Conservation (phyloP, 1,140 invertebrate species). For the Bombus superbus region DNA sequence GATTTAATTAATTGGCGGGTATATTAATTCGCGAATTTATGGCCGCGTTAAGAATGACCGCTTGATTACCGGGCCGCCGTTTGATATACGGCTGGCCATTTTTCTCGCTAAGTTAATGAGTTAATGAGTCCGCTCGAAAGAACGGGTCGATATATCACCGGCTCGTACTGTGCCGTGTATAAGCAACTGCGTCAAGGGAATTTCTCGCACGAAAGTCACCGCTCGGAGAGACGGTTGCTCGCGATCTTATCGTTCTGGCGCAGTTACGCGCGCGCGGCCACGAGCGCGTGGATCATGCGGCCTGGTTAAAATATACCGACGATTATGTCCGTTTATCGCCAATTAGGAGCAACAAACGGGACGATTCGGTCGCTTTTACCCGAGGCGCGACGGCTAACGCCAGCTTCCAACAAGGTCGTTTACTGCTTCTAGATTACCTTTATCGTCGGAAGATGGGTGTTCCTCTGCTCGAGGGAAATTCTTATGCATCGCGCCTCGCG, state of each 20-base stretch:
- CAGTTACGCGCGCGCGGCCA: conserved; percentile 24
- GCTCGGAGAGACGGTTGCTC: background rate
- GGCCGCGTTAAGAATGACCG: conserved; percentile 65
- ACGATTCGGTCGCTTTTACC: conserved; percentile 14
- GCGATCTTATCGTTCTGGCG: conserved; percentile 44
- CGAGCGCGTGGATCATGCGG: conserved; percentile 16
- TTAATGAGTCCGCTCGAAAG: conserved; percentile 67
- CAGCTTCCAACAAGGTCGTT: conserved; percentile 2
- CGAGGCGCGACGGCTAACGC: conserved; percentile 1
- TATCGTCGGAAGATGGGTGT: background rate
- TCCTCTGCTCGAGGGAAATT: background rate
- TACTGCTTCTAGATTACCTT: background rate
- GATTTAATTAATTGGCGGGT: conserved; percentile 67
- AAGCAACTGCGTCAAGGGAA: conserved; percentile 34
- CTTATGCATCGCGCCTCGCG: background rate
- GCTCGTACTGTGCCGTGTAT: background rate
- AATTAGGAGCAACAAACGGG: conserved; percentile 34
- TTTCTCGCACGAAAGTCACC: conserved; percentile 45
- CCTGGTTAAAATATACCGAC: conserved; percentile 34
- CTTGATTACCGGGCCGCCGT: conserved; percentile 61
- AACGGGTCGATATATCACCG: conserved; percentile 67
- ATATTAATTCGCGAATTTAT: conserved; percentile 70
- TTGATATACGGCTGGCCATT: conserved; percentile 66
- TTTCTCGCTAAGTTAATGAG: conserved; percentile 68
- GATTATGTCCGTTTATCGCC: conserved; percentile 53